Evolutionary conservation across 2,888 invertebrate genomes (phyloP).

Genomic region (Xestia ashworthii): DNA sequence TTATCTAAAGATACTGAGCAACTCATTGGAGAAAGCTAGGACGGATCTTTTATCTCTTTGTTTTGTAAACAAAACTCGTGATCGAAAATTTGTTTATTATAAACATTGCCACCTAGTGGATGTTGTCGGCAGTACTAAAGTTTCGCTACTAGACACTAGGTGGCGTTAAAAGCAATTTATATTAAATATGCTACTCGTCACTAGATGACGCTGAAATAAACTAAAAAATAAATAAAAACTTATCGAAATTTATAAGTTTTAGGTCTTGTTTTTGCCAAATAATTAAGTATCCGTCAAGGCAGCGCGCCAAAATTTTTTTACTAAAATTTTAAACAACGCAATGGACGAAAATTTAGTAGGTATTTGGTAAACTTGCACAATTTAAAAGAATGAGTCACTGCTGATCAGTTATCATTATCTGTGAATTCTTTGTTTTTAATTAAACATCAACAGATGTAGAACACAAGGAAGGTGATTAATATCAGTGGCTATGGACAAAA

Average conservation of each 20-base stretch:
- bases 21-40: background rate
- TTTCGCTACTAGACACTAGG: background rate
- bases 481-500: background rate
- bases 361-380: background rate
- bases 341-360: no score
- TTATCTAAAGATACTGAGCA: background rate
- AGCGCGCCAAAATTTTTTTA: background rate
- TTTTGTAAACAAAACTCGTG: constrained; percentile 7
- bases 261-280: background rate
- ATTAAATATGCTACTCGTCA: background rate
- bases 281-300: background rate
- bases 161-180: background rate
- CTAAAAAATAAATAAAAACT: background rate
- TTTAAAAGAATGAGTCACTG: background rate
- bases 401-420: background rate
- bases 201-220: constrained; percentile 25
- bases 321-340: no score
- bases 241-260: background rate
- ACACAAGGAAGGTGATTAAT: background rate
- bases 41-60: background rate
- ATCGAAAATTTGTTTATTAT: no score
- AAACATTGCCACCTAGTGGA: constrained; percentile 30
- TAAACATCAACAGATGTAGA: background rate
- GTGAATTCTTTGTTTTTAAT: constrained; percentile 9
- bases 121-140: rapidly evolving